Percentiles rank a stretch among this genome's conserved stretches.
Conservation (phyloP, 2,797 vertebrate species). For the Nyctibius grandis region DNA sequence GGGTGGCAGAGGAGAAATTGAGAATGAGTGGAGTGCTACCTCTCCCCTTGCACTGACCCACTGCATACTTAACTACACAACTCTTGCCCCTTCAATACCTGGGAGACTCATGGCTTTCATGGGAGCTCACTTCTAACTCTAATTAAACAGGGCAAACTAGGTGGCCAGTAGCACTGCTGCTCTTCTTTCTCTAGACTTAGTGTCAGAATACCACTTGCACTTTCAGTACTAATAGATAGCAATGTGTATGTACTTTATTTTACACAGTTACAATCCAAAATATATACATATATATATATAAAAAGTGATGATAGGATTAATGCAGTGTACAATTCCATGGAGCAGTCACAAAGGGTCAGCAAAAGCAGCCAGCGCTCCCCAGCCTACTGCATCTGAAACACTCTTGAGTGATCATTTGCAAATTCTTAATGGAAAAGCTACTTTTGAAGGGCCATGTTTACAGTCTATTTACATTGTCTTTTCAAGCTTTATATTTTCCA, state of each 20-base stretch:
- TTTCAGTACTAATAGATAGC: not conserved
- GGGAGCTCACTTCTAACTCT: not conserved
- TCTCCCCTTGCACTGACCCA: not conserved
- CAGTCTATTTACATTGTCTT: not conserved
- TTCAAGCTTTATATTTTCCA: not conserved
- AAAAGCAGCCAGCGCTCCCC: not conserved
- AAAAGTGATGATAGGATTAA: not conserved
- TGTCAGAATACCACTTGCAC: not conserved
- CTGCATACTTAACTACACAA: not conserved
- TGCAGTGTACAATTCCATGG: not conserved
- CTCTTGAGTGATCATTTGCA: not conserved
- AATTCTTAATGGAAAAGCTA: not conserved
- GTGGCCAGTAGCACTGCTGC: not conserved
- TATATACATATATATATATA: not conserved
- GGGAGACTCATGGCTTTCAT: rapidly evolving
- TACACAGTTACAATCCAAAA: conserved; percentile 9
- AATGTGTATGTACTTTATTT: conserved; percentile 7
- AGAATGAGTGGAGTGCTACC: not conserved
- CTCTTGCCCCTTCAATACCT: not conserved
- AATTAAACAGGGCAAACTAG: not conserved
- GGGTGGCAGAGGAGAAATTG: too few relatives aligned
- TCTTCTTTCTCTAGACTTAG: rapidly evolving
- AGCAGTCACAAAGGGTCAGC: not conserved
- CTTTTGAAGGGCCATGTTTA: not conserved
- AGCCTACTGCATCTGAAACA: not conserved